A percentile compares a stretch with the other conserved stretches of the same genome.
Evolutionary conservation across 2,797 vertebrate genomes (phyloP).

Genomic region (Oceanodroma leucorhoa): DNA sequence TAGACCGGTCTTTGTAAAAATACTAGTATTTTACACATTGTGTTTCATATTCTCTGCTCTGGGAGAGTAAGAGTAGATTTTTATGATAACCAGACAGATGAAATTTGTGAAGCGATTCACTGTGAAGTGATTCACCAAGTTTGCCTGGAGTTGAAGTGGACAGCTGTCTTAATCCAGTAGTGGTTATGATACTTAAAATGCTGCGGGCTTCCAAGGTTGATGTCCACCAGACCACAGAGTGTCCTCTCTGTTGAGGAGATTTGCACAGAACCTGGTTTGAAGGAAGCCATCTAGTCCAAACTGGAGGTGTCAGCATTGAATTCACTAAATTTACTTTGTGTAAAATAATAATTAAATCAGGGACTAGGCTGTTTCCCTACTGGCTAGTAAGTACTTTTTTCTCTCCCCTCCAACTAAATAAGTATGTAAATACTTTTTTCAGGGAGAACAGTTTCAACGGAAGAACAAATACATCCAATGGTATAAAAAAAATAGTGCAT

Average conservation of each 20-base stretch:
- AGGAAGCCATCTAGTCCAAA: neutral
- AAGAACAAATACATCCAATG: neutral
- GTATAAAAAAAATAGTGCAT: neutral
- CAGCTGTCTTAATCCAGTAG: neutral
- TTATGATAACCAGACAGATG: neutral
- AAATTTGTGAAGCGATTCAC: neutral
- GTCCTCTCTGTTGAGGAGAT: neutral
- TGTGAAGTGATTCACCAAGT: neutral
- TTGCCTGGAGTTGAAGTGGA: neutral
- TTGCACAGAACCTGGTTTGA: neutral
- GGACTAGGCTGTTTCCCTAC: neutral
- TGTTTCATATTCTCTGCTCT: neutral
- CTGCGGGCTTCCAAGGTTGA: neutral
- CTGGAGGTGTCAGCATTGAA: neutral
- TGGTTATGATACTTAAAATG: neutral
- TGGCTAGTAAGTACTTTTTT: neutral
- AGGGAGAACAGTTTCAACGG: neutral
- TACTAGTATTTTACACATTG: neutral
- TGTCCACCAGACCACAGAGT: neutral
- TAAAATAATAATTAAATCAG: neutral
- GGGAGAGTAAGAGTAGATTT: neutral
- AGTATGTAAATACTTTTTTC: neutral
- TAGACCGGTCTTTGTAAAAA: neutral
- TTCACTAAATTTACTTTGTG: neutral
- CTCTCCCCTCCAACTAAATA: fast-evolving